Conservation (phyloP, 1,140 invertebrate species). For the Neodiprion pinetum region DNA sequence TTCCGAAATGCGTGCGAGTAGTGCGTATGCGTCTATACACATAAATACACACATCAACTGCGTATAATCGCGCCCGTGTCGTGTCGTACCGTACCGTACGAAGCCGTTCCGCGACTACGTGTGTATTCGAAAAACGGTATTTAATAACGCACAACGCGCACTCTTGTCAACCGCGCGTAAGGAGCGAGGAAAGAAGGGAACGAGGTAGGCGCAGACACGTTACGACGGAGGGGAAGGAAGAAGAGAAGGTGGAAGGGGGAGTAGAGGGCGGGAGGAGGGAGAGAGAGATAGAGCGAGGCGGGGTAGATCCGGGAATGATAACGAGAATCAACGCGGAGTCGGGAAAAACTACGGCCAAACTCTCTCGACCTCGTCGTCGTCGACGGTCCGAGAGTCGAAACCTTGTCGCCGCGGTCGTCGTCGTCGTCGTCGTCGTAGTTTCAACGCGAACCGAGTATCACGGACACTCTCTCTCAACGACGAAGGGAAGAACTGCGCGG, state of each 20-base stretch:
- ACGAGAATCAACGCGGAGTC: too few relatives aligned
- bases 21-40: too few relatives aligned
- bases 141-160: constrained; percentile 15
- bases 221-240: not conserved
- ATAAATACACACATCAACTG: too few relatives aligned
- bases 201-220: not conserved
- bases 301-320: constrained; percentile 8
- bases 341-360: constrained; percentile 10
- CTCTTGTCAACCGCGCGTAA: not conserved
- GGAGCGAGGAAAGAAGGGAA: not conserved
- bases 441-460: too few relatives aligned
- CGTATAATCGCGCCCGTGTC: too few relatives aligned
- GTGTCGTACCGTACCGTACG: too few relatives aligned
- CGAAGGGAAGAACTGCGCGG: constrained; percentile 28
- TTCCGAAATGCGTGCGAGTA: too few relatives aligned
- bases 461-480: not conserved
- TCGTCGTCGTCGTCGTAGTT: not conserved
- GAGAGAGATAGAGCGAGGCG: constrained; percentile 24
- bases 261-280: constrained; percentile 14
- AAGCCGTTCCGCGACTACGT: constrained; percentile 12
- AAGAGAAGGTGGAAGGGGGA: constrained; percentile 1
- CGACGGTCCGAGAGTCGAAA: not conserved
- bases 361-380: not conserved
- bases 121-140: constrained; percentile 12
- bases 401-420: not conserved